Evolutionary conservation across 2,888 invertebrate genomes (phyloP), one percentile per base, ranked within the genome.

Genomic region (Melanotus villosus): DNA sequence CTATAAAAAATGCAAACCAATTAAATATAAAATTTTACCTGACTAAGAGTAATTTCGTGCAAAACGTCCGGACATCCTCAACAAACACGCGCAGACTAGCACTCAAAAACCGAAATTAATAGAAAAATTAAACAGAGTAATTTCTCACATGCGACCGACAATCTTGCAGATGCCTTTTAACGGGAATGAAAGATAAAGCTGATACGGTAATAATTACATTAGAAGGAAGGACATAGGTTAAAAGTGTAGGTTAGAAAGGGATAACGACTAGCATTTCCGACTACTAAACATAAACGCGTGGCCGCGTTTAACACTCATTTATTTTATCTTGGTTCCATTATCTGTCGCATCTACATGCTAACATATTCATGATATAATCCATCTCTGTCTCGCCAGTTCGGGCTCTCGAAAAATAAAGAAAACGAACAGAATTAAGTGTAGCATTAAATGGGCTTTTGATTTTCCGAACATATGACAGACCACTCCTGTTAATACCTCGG

Each of bases 221-320:
- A 50, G 18, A 52, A 58, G 30, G 41, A 38, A 58, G 36, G 19
- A 36, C 34, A 23, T 3, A 21, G n/a, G 16, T 54, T 7, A 10
- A 54, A 7, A 32, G 12, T 12, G 38, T 10, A 12, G 21, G 18
- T 26, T 45, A 58, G 45, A 58, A 10, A 50, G 21, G 58, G 58
- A 57, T 16, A 47, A 32, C 0, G 12, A 43, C 38, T 19, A 45
- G 47, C 68, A 72, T 62, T 68, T 63, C 71, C 73, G 73, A 72
- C 68, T 71, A 72, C 66, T 68, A 72, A 74, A 72, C 64, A 60
- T 62, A 68, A 72, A 71, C 80, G 77, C 80, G 80, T 79, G 79
- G 77, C 77, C 75, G 69, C 80, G 77, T 80, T 80, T 80, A 80
- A 79, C 80, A 80, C 80, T 78, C 80, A 80, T 80, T 80, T 80